phyloP scores from a whole-genome alignment of 2,888 invertebrate genomes.

The Melanophora roralis region DNA sequence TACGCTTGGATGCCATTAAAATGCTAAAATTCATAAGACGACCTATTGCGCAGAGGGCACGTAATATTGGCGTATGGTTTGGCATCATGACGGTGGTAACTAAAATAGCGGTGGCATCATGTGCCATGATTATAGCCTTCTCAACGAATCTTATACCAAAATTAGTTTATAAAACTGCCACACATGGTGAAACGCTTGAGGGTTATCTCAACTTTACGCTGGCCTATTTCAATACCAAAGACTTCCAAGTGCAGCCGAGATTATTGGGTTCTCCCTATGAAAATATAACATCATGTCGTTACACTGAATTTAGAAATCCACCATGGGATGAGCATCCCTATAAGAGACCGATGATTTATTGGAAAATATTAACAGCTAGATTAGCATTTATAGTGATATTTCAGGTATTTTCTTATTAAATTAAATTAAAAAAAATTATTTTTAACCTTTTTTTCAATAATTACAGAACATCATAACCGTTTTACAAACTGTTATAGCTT shows the following conservation, averaged over 20 bases:
- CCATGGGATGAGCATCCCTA: conserved; percentile 78
- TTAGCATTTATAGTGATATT: conserved; percentile 87
- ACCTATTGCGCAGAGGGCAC: conserved; percentile 85
- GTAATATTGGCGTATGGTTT: conserved; percentile 89
- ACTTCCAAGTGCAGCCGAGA: conserved; percentile 77
- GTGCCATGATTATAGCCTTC: conserved; percentile 89
- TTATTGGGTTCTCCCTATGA: conserved; percentile 67
- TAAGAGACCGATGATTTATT: conserved; percentile 83
- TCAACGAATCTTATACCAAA: conserved; percentile 90
- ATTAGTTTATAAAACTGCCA: conserved; percentile 81
- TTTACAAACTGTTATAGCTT: conserved; percentile 84
- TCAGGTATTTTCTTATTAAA: conserved; percentile 77
- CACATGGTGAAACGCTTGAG: conserved; percentile 79
- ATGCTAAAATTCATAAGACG: conserved; percentile 85
- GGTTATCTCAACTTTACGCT: conserved; percentile 85
- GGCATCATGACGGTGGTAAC: conserved; percentile 86
- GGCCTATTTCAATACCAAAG: conserved; percentile 82
- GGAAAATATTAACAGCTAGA: conserved; percentile 85
- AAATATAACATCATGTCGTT: conserved; percentile 79
- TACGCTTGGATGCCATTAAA: conserved; percentile 89
- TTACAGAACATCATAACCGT: conserved; percentile 86
- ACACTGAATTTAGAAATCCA: conserved; percentile 84
- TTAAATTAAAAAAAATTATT: not conserved
- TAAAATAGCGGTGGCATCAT: conserved; percentile 86
- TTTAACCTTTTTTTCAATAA: conserved; percentile 21